Base-by-base conservation (phyloP, 2,797 vertebrate species). In the Cygnus olor region DNA sequence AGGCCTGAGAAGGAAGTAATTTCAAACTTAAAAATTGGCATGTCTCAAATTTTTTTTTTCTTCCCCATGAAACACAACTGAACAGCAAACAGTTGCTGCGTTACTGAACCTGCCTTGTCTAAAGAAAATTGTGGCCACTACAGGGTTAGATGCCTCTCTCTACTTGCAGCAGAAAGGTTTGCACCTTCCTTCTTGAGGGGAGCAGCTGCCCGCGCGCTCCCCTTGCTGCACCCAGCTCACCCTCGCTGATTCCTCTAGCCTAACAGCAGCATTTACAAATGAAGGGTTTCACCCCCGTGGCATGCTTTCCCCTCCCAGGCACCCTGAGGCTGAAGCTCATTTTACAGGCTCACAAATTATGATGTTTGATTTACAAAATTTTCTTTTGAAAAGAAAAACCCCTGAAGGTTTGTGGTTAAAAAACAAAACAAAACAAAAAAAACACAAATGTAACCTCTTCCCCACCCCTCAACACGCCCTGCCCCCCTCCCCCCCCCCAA, bases 401-500 rank as follows among this genome's bases (percentile, higher is more conserved):
- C 21, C 8, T 40, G 28, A 21, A 68, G n/a, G 20, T 57, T 83
- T 85, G 44, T 61, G 22, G 44, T 89, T 85, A 44, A 80, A 71
- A 84, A 51, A 49, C 13, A 45, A 45, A 45, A 45, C 13, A 21
- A 49, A 14, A 77, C 21, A 45, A 45, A 45, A 13, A 21, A 49
- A 14, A 77, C 21, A 3, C 3, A 5, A 82, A 73, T 8, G 9
- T 20, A 60, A 40, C 5, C 19, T n/a, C 14, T 30, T 58, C 20
- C 12, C 17, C 2, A 0, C 15, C 11, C 10, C 17, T 17, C 27
- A 17, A 9, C 53, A 28, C 16, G 6, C 53, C 12, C 61, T 30
- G 1, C 5, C 8, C 47, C 10, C 2, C 34, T 1, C 8, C 2
- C 0, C 7, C 45, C 45, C 47, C 10, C 1, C 27, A 53, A 2